Evolutionary conservation across 1,140 invertebrate species (phyloP).

Genomic region (Planococcus citri): DNA sequence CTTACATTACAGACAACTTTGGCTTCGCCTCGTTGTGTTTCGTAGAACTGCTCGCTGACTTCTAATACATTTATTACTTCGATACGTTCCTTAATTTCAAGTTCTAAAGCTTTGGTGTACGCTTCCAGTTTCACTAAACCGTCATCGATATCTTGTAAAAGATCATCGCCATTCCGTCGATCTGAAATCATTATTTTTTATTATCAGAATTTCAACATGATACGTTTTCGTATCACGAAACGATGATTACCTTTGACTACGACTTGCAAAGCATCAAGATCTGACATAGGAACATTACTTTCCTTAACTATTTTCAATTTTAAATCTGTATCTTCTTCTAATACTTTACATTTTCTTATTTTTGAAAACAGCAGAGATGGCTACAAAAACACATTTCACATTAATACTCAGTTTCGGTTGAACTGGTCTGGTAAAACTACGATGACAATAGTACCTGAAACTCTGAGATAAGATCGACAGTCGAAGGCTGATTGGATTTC

Average conservation of each 20-base stretch:
- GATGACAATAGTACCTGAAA: conserved; percentile 43
- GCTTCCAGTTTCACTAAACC: conserved; percentile 62
- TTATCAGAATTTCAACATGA: conserved; percentile 1
- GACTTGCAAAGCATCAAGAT: conserved; percentile 50
- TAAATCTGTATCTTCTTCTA: conserved; percentile 52
- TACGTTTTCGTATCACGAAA: not conserved
- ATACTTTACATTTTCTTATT: conserved; percentile 47
- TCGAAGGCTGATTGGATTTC: conserved; percentile 35
- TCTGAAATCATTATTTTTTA: conserved; percentile 53
- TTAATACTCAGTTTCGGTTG: not conserved
- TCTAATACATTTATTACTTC: conserved; percentile 60
- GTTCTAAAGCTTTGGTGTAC: conserved; percentile 63
- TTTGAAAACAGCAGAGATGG: conserved; percentile 48
- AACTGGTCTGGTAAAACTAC: not conserved
- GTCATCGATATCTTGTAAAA: conserved; percentile 74
- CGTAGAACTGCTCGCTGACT: conserved; percentile 73
- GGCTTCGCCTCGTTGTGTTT: conserved; percentile 76
- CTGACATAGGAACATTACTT: conserved; percentile 38
- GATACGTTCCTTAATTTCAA: conserved; percentile 67
- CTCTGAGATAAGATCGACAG: conserved; percentile 37
- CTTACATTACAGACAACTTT: conserved; percentile 85
- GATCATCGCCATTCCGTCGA: conserved; percentile 62
- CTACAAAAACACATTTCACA: conserved; percentile 33
- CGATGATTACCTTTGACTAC: conserved; percentile 51
- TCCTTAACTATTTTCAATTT: conserved; percentile 50